These are phyloP conservation scores for Sisyra terminalis DNA, from an alignment of 2,888 invertebrate genomes.

Conservation along the genomic window DNA sequence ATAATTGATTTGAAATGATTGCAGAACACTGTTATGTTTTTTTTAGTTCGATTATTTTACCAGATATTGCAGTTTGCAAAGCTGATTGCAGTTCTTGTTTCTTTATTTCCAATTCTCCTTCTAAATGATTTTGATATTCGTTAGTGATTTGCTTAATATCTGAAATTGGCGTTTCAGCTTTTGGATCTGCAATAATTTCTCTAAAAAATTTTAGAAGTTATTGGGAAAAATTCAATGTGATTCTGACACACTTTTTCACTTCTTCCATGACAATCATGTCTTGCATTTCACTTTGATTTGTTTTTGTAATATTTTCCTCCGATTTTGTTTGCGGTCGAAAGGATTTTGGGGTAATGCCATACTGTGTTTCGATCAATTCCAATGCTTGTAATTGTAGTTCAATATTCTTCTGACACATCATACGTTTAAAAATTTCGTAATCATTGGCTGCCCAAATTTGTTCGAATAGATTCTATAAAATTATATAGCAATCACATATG, in stretches of 20 bases:
- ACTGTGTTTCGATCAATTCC: slow-evolving; percentile 66
- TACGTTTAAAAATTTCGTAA: slow-evolving; percentile 70
- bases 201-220: not conserved
- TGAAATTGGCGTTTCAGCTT: not conserved
- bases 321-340: slow-evolving; percentile 27
- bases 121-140: slow-evolving; percentile 4
- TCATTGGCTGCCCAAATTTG: slow-evolving; percentile 91
- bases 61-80: slow-evolving; percentile 3
- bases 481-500: not conserved
- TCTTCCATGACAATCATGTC: not conserved
- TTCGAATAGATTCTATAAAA: slow-evolving; percentile 38
- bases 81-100: slow-evolving; percentile 2
- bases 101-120: slow-evolving; percentile 5
- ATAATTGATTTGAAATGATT: too few relatives aligned
- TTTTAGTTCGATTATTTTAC: too few relatives aligned
- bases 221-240: not conserved
- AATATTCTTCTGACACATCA: slow-evolving; percentile 88
- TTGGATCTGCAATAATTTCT: not conserved
- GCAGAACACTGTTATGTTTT: too few relatives aligned
- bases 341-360: slow-evolving; percentile 47
- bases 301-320: not conserved
- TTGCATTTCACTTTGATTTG: not conserved
- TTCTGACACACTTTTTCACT: slow-evolving; percentile 3
- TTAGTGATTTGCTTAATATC: slow-evolving; percentile 3
- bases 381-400: slow-evolving; percentile 80